A percentile compares a stretch with the other conserved stretches of the same genome.
These are phyloP conservation scores for Diachrysia chrysitis DNA, from an alignment of 2,888 invertebrate species.

Conservation along the genomic window DNA sequence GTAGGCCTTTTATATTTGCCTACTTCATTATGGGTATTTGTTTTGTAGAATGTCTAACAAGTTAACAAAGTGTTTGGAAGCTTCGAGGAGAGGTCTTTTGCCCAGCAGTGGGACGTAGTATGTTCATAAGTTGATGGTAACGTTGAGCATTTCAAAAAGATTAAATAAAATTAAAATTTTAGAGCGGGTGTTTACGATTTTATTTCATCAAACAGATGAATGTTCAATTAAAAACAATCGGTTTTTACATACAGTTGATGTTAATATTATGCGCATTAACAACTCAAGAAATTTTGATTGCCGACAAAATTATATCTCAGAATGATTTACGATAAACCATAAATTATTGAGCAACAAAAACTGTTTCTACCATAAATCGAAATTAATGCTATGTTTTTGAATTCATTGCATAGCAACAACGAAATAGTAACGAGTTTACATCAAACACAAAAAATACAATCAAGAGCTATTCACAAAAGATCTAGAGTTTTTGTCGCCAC, in stretches of 20 bases:
- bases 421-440: slow-evolving; percentile 20
- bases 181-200: too few relatives aligned
- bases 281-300: background rate
- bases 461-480: slow-evolving; percentile 35
- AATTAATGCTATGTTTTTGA: slow-evolving; percentile 7
- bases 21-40: background rate
- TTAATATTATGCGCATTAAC: background rate
- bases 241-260: too few relatives aligned
- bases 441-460: slow-evolving; percentile 28
- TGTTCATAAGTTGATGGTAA: too few relatives aligned
- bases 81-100: too few relatives aligned
- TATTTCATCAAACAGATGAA: too few relatives aligned
- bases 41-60: too few relatives aligned
- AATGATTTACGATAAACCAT: background rate
- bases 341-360: background rate
- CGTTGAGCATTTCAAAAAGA: too few relatives aligned
- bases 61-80: too few relatives aligned
- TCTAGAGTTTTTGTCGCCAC: slow-evolving; percentile 34
- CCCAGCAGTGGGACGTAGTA: too few relatives aligned
- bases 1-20: background rate
- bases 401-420: slow-evolving; percentile 23
- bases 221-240: too few relatives aligned
- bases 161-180: too few relatives aligned
- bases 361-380: background rate
- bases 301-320: background rate